These are phyloP conservation scores for Chaenogobius annularis DNA, from an alignment of 2,113 vertebrate genomes.

Conservation along the genomic window DNA sequence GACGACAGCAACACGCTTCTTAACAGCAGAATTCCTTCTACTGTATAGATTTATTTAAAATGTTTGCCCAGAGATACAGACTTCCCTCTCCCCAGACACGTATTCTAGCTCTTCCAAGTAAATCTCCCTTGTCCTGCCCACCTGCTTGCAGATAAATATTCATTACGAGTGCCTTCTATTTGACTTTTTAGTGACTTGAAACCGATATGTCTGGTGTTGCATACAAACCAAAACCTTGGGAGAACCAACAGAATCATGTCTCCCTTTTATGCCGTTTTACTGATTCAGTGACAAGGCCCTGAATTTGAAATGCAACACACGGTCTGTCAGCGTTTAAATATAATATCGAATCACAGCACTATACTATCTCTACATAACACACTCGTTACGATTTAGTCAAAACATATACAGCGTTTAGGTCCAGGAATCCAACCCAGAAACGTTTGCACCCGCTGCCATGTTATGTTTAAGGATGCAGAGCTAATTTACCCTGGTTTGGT, in stretches of 20 bases:
- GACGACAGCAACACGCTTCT: not conserved
- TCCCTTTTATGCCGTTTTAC: not conserved
- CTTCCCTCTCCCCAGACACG: not conserved
- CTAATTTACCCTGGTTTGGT: not conserved
- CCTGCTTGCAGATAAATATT: slow-evolving; percentile 7
- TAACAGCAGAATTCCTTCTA: not conserved
- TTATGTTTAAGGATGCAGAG: not conserved
- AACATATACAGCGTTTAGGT: too few relatives aligned
- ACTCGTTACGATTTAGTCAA: not conserved
- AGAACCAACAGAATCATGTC: not conserved
- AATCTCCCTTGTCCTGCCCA: not conserved
- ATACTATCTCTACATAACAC: too few relatives aligned
- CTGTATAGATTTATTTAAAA: not conserved
- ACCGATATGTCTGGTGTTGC: not conserved
- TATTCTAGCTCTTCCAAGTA: not conserved
- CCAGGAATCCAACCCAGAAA: too few relatives aligned
- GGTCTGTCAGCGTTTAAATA: not conserved
- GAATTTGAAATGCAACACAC: not conserved
- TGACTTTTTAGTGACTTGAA: not conserved
- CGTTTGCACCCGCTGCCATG: too few relatives aligned
- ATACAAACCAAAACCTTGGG: not conserved
- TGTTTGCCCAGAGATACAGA: not conserved
- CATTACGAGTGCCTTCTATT: not conserved
- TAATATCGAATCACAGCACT: not conserved
- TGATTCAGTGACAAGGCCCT: not conserved